Evolutionary conservation across 2,888 invertebrate genomes (phyloP), one percentile per base, ranked within the genome.

Genomic region (Chelonus formosanus): DNA sequence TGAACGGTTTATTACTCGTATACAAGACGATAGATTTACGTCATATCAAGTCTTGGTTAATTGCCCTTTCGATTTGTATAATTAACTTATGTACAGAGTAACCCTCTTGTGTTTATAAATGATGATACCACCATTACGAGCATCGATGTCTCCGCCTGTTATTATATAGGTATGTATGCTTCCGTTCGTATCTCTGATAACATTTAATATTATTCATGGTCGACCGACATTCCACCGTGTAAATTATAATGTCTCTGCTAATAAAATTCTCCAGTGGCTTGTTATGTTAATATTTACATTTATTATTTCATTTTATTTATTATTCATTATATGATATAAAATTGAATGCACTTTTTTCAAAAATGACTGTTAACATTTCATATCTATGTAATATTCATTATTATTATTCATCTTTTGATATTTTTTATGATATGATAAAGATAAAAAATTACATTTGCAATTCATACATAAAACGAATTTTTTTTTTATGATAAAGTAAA

Each of bases 71-170:
- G 43, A 55, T 58, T 57, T 45, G 43, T 57, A 45, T 32, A 52
- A 32, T 52, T 52, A 32, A 52, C 31, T 57, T 57, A 43, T 57
- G 45, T 45, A 43, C 31, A 10, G 8, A 6, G 3, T 4, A 35
- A n/a, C 4, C 7, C 5, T n/a, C 36, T n/a, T 7, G 2, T 57
- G 47, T 57, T 47, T 48, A 48, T 31, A 43, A 35, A 45, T 61
- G 50, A 57, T 54, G 56, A 60, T 65, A 47, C 56, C 47, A 69
- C 57, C 40, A 34, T 8, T 44, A 63, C 76, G 50, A 61, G 77
- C 78, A 63, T 78, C 62, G 76, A 77, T 75, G 73, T 78, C 76
- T 73, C 77, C 71, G 47, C 47, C 52, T 31, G 47, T 67, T 63
- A 54, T 44, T 55, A 48, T 34, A 50, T 36, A 40, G 52, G 54